Evolutionary conservation across 2,113 vertebrate genomes (phyloP).

Genomic region (Triplophysa siluroides): DNA sequence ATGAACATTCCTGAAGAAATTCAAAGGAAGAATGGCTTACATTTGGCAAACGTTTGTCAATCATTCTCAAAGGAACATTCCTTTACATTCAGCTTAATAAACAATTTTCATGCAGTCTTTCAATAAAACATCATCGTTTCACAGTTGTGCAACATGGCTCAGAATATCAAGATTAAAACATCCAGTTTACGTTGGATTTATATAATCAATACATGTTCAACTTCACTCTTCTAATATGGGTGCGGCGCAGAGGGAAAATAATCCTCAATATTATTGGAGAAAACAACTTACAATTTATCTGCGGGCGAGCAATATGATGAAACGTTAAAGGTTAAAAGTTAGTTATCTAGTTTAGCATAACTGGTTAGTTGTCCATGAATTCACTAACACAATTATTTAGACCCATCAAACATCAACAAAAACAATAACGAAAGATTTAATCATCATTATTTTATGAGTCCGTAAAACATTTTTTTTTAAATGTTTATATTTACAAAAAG

Average conservation of each 20-base stretch:
- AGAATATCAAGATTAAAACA: neutral
- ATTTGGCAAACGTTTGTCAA: neutral
- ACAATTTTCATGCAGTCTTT: constrained; percentile 19
- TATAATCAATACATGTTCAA: neutral
- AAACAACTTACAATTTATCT: no score
- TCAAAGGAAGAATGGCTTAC: neutral
- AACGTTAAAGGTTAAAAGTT: neutral
- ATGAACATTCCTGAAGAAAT: neutral
- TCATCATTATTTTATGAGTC: no score
- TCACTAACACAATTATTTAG: neutral
- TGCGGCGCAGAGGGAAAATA: neutral
- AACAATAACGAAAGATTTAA: no score
- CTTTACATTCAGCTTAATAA: constrained; percentile 5
- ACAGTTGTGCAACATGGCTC: constrained; percentile 20
- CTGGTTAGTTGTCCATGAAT: neutral
- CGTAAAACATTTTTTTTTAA: no score
- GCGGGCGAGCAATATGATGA: neutral
- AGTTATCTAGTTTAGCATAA: neutral
- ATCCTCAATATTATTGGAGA: neutral
- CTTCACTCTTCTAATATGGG: neutral
- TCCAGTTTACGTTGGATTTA: constrained; percentile 2
- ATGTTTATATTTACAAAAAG: no score
- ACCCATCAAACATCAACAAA: neutral
- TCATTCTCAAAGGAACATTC: neutral
- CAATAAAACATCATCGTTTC: neutral